Evolutionary conservation across 1,140 invertebrate species (phyloP), one percentile per base, ranked within the genome.

Genomic region (Belonocnema kinseyi): DNA sequence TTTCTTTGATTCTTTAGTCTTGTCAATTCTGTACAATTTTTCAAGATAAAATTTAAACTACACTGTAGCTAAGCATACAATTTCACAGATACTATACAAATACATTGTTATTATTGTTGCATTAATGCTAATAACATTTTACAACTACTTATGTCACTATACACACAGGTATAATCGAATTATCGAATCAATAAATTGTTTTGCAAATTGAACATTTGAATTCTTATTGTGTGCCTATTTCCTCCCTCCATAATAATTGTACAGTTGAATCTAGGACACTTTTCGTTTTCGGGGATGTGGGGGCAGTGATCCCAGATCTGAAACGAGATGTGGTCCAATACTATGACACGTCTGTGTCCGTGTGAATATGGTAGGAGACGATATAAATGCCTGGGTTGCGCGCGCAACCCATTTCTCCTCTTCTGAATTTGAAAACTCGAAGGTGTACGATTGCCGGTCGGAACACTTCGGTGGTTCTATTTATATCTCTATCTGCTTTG

Each of bases 181-280:
- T 82, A 79, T 81, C 82, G 74, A 82, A 83, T 80, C 79, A 86
- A 86, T 86, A 86, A 86, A 86, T 86, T 83, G 81, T 85, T 86
- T 85, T 85, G 85, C 83, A 86, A 85, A 86, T 83, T 83, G 77
- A 82, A 81, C 13, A 26, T 58, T n/a, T 50, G 26, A 33, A 66
- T 19, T 40, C n/a, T 70, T 50, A 3, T 75, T 75, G 14, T 14
- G 14, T 52, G 11, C 51, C 50, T 33, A 51, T 19, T 50, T 72
- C n/a, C 17, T 51, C 50, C 17, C 54, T 56, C 11, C 0, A 56
- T 21, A 56, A 7, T 19, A 56, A n/a, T n/a, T n/a, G n/a, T n/a
- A n/a, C n/a, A n/a, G n/a, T n/a, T n/a, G n/a, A n/a, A n/a, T n/a
- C n/a, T n/a, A n/a, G n/a, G n/a, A n/a, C n/a, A n/a, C n/a, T n/a